Base-by-base conservation (phyloP, 1,140 invertebrate species). In the Leptoteleia sp. region DNA sequence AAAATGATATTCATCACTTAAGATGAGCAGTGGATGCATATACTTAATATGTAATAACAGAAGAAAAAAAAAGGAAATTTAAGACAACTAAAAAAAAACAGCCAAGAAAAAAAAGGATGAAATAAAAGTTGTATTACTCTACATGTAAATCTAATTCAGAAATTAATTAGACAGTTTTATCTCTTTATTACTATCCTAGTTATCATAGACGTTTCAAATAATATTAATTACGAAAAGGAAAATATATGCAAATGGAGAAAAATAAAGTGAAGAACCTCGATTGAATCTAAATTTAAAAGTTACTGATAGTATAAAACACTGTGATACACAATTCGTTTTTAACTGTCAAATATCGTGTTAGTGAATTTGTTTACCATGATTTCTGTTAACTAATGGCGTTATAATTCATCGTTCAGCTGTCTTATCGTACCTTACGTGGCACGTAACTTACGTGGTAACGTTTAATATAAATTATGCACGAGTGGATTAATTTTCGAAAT, bases 391-490 rank as follows among this genome's bases (percentile, higher is more conserved):
- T 73, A 61, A 64, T 73, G 9, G 35, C 67, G 59, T 65, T 62
- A 52, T 57, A 55, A 38, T 78, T 70, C 47, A 19, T 38, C 42
- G 62, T 54, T 57, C 57, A 62, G 37, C 27, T 57, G 65, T 70
- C 38, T 68, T 70, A 55, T 71, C 72, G 61, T 76, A 62, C 64
- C 72, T 55, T 43, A 72, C n/a, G n/a, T n/a, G n/a, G n/a, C n/a
- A 76, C 68, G 43, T 73, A 73, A 50, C 37, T 67, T 54, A 78
- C n/a, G n/a, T n/a, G n/a, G n/a, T n/a, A n/a, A n/a, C n/a, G n/a
- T n/a, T n/a, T n/a, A 42, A 65, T 47, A 67, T 71, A 65, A 82
- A 70, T 67, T 76, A 71, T 78, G 68, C 65, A 70, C 64, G 67
- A 59, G 48, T 76, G 42, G 50, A 55, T 42, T 68, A 31, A 25